Base-by-base conservation (phyloP, 2,797 vertebrate species). In the Chloroceryle amazona region DNA sequence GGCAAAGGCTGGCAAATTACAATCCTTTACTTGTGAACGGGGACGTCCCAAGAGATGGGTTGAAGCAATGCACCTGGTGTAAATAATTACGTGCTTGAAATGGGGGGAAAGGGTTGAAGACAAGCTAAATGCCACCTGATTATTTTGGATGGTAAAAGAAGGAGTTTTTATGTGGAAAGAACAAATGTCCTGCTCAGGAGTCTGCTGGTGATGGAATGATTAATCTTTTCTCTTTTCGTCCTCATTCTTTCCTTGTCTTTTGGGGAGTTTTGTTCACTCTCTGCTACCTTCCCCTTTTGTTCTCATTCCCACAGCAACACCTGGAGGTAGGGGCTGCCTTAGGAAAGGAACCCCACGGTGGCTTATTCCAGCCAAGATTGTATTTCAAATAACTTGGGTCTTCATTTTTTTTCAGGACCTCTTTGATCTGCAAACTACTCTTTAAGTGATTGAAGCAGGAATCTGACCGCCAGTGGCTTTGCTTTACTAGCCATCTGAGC, bases 1-100 rank as follows among this genome's bases (percentile, higher is more conserved):
- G 12, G 73, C 31, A 88, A 86, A 89, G 94, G 90, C 88, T 85
- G 92, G 91, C 85, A 93, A 97, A 97, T 96, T 95, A 91, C 96
- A 89, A 61, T 78, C 93, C 84, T 75, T 39, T 31, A 4, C 86
- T 81, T 2, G 46, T 87, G 96, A 95, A 93, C 75, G 92, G 89
- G 86, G 26, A 76, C 93, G 65, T 96, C 94, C 15, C 31, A 54
- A 44, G 97, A 91, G 95, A 84, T 79, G 95, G 94, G 91, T 60
- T 42, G 82, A 63, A 90, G 90, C 47, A 14, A 68, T 22, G 93
- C 98, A 98, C 98, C 98, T 98, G 98, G 97, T 63, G 96, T 72
- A 87, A 44, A 35, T 97, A 98, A 98, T 98, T 98, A 92, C 55
- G 44, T 88, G 85, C 90, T 94, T 83, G 85, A 46, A 72, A 70